Conservation (phyloP, 2,888 invertebrate genomes). For the Parasteatoda lunata region DNA sequence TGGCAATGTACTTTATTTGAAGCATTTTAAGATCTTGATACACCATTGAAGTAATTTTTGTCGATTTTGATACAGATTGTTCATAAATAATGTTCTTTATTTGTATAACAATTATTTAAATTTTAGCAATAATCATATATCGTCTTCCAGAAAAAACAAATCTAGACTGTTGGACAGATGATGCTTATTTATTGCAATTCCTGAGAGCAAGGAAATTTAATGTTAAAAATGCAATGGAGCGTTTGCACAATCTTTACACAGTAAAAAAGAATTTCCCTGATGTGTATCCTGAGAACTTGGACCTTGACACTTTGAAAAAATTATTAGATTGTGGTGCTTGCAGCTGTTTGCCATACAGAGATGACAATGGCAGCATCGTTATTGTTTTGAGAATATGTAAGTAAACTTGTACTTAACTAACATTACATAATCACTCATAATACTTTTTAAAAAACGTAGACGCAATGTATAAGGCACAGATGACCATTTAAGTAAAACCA, state of each 20-base stretch:
- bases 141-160: no score
- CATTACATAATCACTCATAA: no score
- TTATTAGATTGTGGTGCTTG: conserved; percentile 72
- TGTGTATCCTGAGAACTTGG: conserved; percentile 72
- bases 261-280: conserved; percentile 72
- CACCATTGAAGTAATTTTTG: no score
- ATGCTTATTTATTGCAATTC: conserved; percentile 84
- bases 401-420: neutral
- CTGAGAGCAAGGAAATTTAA: conserved; percentile 91
- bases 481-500: no score
- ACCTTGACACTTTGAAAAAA: conserved; percentile 72
- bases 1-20: no score
- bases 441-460: no score
- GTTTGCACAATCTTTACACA: conserved; percentile 78
- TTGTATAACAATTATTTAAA: no score
- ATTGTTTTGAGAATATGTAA: conserved; percentile 71
- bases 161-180: conserved; percentile 76
- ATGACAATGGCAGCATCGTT: conserved; percentile 70
- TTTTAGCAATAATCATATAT: no score
- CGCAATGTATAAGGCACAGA: no score
- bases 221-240: conserved; percentile 85
- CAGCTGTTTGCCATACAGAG: conserved; percentile 72
- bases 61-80: no score
- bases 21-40: no score
- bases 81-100: no score